A percentile compares a stretch with the other conserved stretches of the same genome.
These are phyloP conservation scores for Heliconius cydno DNA, from an alignment of 2,888 invertebrate genomes.

Conservation along the genomic window DNA sequence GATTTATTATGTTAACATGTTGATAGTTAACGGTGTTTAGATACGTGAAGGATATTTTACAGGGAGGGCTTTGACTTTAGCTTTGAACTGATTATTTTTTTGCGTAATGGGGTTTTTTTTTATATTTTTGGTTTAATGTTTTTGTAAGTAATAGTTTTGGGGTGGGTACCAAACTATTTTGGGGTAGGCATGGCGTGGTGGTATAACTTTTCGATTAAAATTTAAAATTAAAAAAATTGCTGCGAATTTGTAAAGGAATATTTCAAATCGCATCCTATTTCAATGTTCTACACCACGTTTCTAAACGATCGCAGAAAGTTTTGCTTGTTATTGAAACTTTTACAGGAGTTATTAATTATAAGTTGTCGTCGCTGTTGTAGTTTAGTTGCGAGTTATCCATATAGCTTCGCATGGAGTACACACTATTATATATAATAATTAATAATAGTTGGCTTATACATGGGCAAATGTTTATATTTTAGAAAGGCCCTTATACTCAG, in stretches of 20 bases:
- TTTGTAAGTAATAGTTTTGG: too few species aligned
- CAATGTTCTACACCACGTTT: background rate
- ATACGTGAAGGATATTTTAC: background rate
- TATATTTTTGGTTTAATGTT: too few species aligned
- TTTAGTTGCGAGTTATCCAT: background rate
- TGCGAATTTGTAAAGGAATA: background rate
- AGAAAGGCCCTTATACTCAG: too few species aligned
- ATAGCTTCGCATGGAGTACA: too few species aligned
- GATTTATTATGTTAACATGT: background rate
- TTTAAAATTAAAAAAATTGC: background rate
- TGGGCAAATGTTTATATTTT: too few species aligned
- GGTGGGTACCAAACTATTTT: too few species aligned
- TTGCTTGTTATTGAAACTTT: conserved; percentile 3
- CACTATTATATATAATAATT: too few species aligned
- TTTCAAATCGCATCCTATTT: conserved; percentile 12
- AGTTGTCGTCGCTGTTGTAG: background rate
- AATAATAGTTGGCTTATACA: too few species aligned
- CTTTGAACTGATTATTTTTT: too few species aligned
- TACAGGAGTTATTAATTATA: conserved; percentile 8
- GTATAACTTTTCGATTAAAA: background rate
- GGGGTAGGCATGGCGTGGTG: too few species aligned
- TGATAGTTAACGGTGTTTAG: background rate
- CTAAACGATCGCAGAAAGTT: background rate
- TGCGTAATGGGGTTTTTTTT: too few species aligned
- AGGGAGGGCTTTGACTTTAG: too few species aligned